A percentile compares a stretch with the other conserved stretches of the same genome.
phyloP scores from a whole-genome alignment of 2,888 invertebrate genomes.

The Sphinx pinastri region DNA sequence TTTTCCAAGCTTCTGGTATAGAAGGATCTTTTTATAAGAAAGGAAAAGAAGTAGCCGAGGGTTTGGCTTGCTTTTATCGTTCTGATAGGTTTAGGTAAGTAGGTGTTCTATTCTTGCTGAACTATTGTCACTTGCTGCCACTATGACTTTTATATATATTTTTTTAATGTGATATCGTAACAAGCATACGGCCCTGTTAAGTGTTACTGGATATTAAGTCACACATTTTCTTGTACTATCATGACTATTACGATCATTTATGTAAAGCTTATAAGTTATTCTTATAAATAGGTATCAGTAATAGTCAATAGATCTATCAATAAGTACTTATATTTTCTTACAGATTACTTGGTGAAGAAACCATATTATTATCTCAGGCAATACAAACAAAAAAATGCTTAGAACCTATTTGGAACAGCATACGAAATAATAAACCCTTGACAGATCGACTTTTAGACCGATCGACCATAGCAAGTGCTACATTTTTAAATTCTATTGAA shows the following conservation, averaged over 20 bases:
- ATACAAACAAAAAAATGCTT: constrained; percentile 81
- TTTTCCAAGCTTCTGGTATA: constrained; percentile 82
- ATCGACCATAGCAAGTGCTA: constrained; percentile 87
- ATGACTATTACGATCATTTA: too few species aligned
- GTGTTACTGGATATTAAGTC: too few species aligned
- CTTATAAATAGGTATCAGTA: too few species aligned
- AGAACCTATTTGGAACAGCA: constrained; percentile 83
- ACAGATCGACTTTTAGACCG: constrained; percentile 84
- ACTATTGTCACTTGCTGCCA: neutral
- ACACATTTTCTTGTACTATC: too few species aligned
- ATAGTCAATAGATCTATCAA: too few species aligned
- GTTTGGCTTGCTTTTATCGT: constrained; percentile 91
- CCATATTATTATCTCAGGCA: constrained; percentile 85
- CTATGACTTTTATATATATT: neutral
- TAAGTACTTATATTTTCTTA: constrained; percentile 28
- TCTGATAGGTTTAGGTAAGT: constrained; percentile 86
- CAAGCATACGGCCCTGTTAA: too few species aligned
- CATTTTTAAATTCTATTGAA: constrained; percentile 83
- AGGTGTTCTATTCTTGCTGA: constrained; percentile 23
- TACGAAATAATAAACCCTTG: constrained; percentile 84
- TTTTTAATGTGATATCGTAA: too few species aligned
- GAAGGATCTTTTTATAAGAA: constrained; percentile 87
- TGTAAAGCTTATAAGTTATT: too few species aligned
- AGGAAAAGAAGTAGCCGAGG: constrained; percentile 90
- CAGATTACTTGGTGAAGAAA: constrained; percentile 79